Base-by-base conservation (phyloP, 2,888 invertebrate genomes). In the Cancer borealis region DNA sequence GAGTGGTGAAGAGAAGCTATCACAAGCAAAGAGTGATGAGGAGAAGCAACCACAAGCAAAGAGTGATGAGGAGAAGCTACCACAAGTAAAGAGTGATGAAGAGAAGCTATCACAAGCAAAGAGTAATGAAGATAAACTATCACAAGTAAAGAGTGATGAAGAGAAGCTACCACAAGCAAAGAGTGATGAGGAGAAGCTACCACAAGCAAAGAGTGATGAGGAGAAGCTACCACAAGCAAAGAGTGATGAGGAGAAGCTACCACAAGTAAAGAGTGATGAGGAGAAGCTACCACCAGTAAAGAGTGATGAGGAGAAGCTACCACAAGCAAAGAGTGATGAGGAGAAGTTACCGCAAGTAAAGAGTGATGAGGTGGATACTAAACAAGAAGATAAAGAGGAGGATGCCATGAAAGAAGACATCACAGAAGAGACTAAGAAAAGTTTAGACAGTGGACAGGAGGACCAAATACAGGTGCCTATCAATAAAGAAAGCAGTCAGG, bases 381-480 rank as follows among this genome's bases (percentile, higher is more conserved):
- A 60, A 54, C 30, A 90, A 39, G 90, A 90, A 39, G 90, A 54
- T 54, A 60, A 54, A 54, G 60, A 30, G 30, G 60, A 60, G 10
- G 49, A 91, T 17, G 30, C 30, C 30, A 14, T 47, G 2, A 47
- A 10, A 54, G 54, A 30, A n/a, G 49, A 26, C 30, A 54, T 10
- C 39, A 60, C 54, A 26, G 54, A 91, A 8, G 5, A 91, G 39
- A 54, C 6, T 60, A 30, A 91, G 26, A 54, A 17, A 3, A 91
- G 60, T 60, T 21, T 60, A 12, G n/a, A 73, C n/a, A 89, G n/a
- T 26, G 73, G n/a, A 73, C 26, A 73, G 26, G 73, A 73, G 26
- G 21, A 21, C 73, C 73, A 73, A n/a, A 73, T 26, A 73, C 26
- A 73, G 8, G 21, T 73, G 26, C 8, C 0, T 2, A 73, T n/a